These are phyloP conservation scores for Chromoteleia sp. DNA, from an alignment of 2,888 invertebrate species.

Conservation along the genomic window DNA sequence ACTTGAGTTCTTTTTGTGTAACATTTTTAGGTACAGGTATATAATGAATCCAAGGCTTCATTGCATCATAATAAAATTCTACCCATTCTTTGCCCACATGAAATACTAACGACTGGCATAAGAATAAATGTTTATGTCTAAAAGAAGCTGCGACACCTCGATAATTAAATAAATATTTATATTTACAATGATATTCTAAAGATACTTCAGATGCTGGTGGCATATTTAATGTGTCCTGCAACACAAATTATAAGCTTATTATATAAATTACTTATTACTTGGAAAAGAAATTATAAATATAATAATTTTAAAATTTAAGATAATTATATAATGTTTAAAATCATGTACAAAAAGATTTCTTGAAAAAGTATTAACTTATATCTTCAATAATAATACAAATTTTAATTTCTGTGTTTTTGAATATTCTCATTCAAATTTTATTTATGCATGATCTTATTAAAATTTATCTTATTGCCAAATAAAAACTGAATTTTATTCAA, in stretches of 20 bases:
- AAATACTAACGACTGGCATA: slow-evolving; percentile 96
- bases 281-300: no score
- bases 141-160: slow-evolving; percentile 99
- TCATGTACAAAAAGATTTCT: no score
- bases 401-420: no score
- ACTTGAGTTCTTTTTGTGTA: slow-evolving; percentile 89
- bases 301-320: no score
- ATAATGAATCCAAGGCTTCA: slow-evolving; percentile 98
- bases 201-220: slow-evolving; percentile 94
- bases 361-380: no score
- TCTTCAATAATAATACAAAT: no score
- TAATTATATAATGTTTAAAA: no score
- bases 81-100: slow-evolving; percentile 97
- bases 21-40: slow-evolving; percentile 91
- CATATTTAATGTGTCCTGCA: slow-evolving; percentile 93
- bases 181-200: slow-evolving; percentile 96
- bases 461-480: no score
- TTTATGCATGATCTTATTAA: no score
- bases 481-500: no score
- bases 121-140: slow-evolving; percentile 96
- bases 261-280: background rate
- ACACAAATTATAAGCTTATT: slow-evolving; percentile 5
- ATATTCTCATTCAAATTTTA: no score
- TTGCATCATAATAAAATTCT: slow-evolving; percentile 96
- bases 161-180: slow-evolving; percentile 97